Conservation (phyloP, 1,140 invertebrate genomes). For the Dinoponera quadriceps region DNA sequence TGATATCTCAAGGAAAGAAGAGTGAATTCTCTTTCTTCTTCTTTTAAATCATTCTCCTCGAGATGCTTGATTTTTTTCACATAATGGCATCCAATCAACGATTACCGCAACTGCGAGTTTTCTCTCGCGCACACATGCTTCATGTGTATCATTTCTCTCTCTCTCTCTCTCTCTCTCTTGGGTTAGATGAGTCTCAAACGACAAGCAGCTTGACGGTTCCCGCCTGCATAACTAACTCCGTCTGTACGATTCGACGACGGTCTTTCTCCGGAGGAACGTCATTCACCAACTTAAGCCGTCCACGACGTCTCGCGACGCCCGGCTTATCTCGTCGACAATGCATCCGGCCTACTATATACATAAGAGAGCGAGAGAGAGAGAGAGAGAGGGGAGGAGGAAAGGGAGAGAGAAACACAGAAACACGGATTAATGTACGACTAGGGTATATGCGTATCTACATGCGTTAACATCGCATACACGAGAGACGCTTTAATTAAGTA, state of each 20-base stretch:
- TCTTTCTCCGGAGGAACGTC: slow-evolving; percentile 8
- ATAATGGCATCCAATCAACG: neutral
- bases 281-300: slow-evolving; percentile 23
- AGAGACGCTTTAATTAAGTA: slow-evolving; percentile 43
- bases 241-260: neutral
- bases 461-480: neutral
- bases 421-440: slow-evolving; percentile 60
- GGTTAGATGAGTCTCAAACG: no score
- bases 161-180: no score
- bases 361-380: neutral
- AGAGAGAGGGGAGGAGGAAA: no score
- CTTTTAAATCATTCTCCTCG: neutral
- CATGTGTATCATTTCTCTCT: no score
- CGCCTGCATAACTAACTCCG: neutral
- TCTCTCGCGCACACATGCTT: neutral
- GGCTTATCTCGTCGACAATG: slow-evolving; percentile 41
- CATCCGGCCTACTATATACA: neutral
- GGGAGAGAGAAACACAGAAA: neutral
- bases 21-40: neutral
- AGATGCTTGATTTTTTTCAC: neutral
- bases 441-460: neutral
- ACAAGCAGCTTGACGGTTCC: no score
- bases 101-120: neutral
- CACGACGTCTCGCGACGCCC: neutral
- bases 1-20: neutral